A percentile compares a stretch with the other conserved stretches of the same genome.
phyloP scores from a whole-genome alignment of 2,888 invertebrate genomes.

The Anthophora plumipes region DNA sequence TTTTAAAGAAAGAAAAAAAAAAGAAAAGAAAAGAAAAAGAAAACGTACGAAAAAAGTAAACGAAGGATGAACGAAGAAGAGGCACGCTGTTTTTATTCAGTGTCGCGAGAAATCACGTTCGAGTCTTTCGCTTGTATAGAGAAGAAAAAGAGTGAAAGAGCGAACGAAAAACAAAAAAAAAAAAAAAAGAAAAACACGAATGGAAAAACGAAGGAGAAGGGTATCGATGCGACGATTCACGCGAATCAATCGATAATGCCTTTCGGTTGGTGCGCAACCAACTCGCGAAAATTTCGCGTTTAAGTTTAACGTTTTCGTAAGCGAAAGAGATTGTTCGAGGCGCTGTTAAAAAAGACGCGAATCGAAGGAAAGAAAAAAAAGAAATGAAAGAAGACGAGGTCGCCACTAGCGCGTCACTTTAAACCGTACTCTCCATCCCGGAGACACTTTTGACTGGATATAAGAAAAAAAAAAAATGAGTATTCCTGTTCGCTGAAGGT shows the following conservation, averaged over 20 bases:
- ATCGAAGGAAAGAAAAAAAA: constrained; percentile 36
- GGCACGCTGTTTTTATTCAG: constrained; percentile 57
- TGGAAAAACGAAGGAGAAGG: constrained; percentile 33
- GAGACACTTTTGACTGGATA: constrained; percentile 77
- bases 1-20: constrained; percentile 48
- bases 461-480: constrained; percentile 68
- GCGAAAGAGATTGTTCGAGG: constrained; percentile 12
- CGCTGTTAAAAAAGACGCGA: constrained; percentile 39
- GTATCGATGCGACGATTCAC: constrained; percentile 40
- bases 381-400: constrained; percentile 61
- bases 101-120: constrained; percentile 69
- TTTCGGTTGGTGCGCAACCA: constrained; percentile 60
- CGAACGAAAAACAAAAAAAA: background rate
- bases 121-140: constrained; percentile 55
- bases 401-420: constrained; percentile 59
- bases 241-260: constrained; percentile 61
- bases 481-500: constrained; percentile 80
- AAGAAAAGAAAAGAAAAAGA: constrained; percentile 2
- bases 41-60: constrained; percentile 11
- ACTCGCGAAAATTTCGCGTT: constrained; percentile 61
- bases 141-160: background rate
- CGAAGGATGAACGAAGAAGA: constrained; percentile 29
- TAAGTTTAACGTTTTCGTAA: constrained; percentile 64
- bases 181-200: background rate
- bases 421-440: constrained; percentile 72